These are phyloP conservation scores for Latheticus oryzae DNA, from an alignment of 2,888 invertebrate genomes.

Conservation along the genomic window DNA sequence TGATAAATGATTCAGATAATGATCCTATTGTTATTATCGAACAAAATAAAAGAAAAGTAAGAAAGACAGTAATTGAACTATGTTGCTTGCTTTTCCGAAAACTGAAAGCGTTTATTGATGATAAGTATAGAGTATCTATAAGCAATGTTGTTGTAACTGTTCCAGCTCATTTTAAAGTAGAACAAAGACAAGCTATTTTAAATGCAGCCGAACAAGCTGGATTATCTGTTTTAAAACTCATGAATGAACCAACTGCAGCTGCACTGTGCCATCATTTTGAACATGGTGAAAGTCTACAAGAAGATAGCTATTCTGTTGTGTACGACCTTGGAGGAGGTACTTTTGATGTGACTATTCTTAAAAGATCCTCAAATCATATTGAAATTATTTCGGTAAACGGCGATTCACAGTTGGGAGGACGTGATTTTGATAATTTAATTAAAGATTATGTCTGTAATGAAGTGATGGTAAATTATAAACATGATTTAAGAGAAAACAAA, in stretches of 20 bases:
- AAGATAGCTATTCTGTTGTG: slow-evolving; percentile 44
- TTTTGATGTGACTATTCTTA: slow-evolving; percentile 51
- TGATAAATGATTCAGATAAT: slow-evolving; percentile 42
- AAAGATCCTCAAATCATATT: slow-evolving; percentile 35
- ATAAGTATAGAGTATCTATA: slow-evolving; percentile 38
- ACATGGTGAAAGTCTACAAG: slow-evolving; percentile 1
- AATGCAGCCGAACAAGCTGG: slow-evolving; percentile 49
- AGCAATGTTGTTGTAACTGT: slow-evolving; percentile 52
- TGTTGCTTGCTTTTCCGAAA: slow-evolving; percentile 45
- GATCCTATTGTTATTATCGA: slow-evolving; percentile 43
- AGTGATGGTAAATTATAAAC: slow-evolving; percentile 21
- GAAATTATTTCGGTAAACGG: slow-evolving; percentile 49
- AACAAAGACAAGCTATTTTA: slow-evolving; percentile 50
- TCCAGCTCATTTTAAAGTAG: slow-evolving; percentile 53
- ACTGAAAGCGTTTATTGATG: slow-evolving; percentile 44
- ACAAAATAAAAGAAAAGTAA: slow-evolving; percentile 22
- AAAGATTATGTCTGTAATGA: slow-evolving; percentile 42
- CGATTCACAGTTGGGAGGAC: slow-evolving; percentile 52
- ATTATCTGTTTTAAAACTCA: slow-evolving; percentile 45
- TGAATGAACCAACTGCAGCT: slow-evolving; percentile 53
- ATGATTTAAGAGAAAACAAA: slow-evolving; percentile 6
- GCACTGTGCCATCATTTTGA: slow-evolving; percentile 47
- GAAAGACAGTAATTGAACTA: slow-evolving; percentile 46
- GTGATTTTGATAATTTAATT: slow-evolving; percentile 50
- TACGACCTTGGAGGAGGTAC: slow-evolving; percentile 54